Evolutionary conservation across 2,888 invertebrate species (phyloP).

Genomic region (Drosophila lutescens): DNA sequence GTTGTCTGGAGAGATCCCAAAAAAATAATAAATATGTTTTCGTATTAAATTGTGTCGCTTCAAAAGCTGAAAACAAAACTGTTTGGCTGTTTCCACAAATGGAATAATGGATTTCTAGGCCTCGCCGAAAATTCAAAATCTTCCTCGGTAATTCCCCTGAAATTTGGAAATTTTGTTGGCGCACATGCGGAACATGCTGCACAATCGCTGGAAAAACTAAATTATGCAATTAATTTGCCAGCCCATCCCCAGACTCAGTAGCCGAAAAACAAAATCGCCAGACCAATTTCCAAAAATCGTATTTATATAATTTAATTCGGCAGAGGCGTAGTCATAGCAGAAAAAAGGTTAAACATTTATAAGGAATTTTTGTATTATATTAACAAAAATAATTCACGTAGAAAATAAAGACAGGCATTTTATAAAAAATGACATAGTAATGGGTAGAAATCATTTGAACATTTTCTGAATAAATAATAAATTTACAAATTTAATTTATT

Average conservation of each 20-base stretch:
- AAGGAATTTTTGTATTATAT: too few relatives aligned
- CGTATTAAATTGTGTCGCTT: constrained; percentile 38
- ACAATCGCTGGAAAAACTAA: constrained; percentile 47
- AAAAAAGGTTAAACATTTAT: neutral
- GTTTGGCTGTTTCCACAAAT: neutral
- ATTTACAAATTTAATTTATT: neutral
- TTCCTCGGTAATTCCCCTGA: constrained; percentile 6
- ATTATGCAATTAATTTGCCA: constrained; percentile 53
- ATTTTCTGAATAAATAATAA: neutral
- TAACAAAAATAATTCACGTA: too few relatives aligned
- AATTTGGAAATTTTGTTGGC: constrained; percentile 38
- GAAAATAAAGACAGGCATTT: too few relatives aligned
- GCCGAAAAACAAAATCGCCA: constrained; percentile 26
- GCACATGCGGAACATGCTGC: constrained; percentile 54
- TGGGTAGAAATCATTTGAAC: too few relatives aligned
- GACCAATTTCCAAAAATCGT: constrained; percentile 22
- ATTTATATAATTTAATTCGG: constrained; percentile 18
- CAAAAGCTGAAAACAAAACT: constrained; percentile 34
- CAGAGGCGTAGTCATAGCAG: neutral
- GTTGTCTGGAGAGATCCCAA: constrained; percentile 26
- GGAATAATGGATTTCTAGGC: constrained; percentile 7
- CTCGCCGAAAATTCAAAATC: constrained; percentile 2
- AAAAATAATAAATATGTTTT: constrained; percentile 27
- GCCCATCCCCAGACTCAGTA: constrained; percentile 32
- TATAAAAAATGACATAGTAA: too few relatives aligned